Conservation (phyloP, 2,113 vertebrate species). For the Tichodroma muraria region DNA sequence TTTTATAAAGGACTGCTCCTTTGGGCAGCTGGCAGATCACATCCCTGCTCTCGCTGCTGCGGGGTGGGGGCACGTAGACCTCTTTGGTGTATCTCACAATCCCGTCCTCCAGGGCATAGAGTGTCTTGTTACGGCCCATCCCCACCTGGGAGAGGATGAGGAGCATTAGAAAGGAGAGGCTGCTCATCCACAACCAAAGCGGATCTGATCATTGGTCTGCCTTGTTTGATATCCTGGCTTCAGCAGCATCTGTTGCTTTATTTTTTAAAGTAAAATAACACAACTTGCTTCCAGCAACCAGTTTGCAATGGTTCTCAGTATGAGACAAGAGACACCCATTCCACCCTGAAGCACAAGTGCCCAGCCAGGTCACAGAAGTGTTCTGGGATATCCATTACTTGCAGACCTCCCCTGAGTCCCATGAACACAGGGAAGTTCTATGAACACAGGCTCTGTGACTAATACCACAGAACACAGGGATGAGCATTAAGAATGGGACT, state of each 20-base stretch:
- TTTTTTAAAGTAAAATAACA: background rate
- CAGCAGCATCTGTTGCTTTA: background rate
- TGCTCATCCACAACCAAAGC: background rate
- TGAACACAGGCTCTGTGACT: background rate
- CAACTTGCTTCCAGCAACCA: background rate
- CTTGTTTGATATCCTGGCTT: background rate
- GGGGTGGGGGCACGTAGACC: conserved; percentile 82
- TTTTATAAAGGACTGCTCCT: conserved; percentile 90
- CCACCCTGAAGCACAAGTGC: background rate
- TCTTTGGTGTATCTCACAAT: conserved; percentile 89
- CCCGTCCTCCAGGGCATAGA: conserved; percentile 91
- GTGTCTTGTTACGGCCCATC: conserved; percentile 83
- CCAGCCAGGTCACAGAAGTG: background rate
- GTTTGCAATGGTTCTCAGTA: background rate
- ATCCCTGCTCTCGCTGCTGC: conserved; percentile 61
- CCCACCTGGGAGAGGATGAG: conserved; percentile 77
- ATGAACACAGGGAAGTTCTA: accelerated
- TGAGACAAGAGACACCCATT: background rate
- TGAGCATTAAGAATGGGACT: background rate
- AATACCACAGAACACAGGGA: background rate
- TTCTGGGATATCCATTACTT: background rate
- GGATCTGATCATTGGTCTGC: background rate
- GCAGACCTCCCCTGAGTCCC: background rate
- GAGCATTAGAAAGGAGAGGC: background rate
- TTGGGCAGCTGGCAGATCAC: conserved; percentile 80